Evolutionary conservation across 2,888 invertebrate genomes (phyloP).

Genomic region (Trissonchulus latispiculum): DNA sequence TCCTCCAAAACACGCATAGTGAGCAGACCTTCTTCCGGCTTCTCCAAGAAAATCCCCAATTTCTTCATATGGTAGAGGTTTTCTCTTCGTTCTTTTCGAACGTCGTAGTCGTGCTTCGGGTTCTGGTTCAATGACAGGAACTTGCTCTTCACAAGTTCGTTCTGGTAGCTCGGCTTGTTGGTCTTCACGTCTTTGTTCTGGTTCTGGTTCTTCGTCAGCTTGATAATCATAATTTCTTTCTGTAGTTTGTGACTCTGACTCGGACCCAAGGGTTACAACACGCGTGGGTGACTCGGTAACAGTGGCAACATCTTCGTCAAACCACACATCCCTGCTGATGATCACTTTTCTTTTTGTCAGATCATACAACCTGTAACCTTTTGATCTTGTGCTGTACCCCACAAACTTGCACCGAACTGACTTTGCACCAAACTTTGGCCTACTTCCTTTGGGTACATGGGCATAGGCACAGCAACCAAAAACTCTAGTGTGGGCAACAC

Average conservation of each 20-base stretch:
- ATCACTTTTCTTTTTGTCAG: background rate
- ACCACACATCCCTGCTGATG: background rate
- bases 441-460: conserved; percentile 19
- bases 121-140: too few relatives aligned
- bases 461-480: conserved; percentile 27
- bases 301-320: background rate
- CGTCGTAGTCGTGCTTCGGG: too few relatives aligned
- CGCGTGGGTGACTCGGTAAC: background rate
- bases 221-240: background rate
- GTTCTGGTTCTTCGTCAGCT: background rate
- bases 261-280: background rate
- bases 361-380: background rate
- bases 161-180: too few relatives aligned
- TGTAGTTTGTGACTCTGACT: background rate
- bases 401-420: conserved; percentile 22
- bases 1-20: too few relatives aligned
- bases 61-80: background rate
- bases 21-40: background rate
- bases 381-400: conserved; percentile 24
- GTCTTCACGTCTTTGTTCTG: background rate
- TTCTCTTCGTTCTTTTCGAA: too few relatives aligned
- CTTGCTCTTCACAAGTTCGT: too few relatives aligned
- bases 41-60: background rate
- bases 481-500: conserved; percentile 24
- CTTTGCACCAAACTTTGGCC: conserved; percentile 24